Percentiles rank a stretch among this genome's conserved stretches.
Evolutionary conservation across 2,797 vertebrate species (phyloP).

Genomic region (Atherinosoma microstoma): DNA sequence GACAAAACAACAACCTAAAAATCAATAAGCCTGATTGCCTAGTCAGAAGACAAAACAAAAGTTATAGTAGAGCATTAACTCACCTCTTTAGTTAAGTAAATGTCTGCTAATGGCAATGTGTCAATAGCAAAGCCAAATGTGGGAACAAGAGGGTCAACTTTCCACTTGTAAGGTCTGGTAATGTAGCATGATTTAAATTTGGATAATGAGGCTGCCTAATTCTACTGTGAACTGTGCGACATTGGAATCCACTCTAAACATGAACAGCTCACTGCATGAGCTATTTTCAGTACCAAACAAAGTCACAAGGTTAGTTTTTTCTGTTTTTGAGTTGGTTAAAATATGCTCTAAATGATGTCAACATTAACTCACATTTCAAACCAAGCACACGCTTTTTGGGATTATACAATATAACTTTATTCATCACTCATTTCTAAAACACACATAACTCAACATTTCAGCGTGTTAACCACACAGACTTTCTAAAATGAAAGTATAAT

Average conservation of each 20-base stretch:
- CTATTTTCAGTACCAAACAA: not conserved
- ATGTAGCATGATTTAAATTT: not conserved
- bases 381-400: too few species aligned
- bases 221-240: not conserved
- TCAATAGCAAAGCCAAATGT: too few species aligned
- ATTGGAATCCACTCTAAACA: not conserved
- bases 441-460: slow-evolving; percentile 9
- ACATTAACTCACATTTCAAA: slow-evolving; percentile 1
- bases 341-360: not conserved
- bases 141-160: too few species aligned
- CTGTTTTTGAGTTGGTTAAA: not conserved
- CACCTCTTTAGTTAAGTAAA: not conserved
- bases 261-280: too few species aligned
- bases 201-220: not conserved
- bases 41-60: not conserved
- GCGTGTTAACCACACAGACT: slow-evolving; percentile 38
- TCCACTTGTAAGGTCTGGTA: not conserved
- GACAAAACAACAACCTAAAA: not conserved
- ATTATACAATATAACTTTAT: slow-evolving; percentile 42
- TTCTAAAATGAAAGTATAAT: slow-evolving; percentile 67
- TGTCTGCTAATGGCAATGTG: not conserved
- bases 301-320: not conserved
- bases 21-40: not conserved
- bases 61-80: not conserved
- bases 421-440: slow-evolving; percentile 21